A percentile compares a stretch with the other conserved stretches of the same genome.
These are phyloP conservation scores for Oikopleura albicans DNA, from an alignment of 23 tunicate genomes.

Conservation along the genomic window DNA sequence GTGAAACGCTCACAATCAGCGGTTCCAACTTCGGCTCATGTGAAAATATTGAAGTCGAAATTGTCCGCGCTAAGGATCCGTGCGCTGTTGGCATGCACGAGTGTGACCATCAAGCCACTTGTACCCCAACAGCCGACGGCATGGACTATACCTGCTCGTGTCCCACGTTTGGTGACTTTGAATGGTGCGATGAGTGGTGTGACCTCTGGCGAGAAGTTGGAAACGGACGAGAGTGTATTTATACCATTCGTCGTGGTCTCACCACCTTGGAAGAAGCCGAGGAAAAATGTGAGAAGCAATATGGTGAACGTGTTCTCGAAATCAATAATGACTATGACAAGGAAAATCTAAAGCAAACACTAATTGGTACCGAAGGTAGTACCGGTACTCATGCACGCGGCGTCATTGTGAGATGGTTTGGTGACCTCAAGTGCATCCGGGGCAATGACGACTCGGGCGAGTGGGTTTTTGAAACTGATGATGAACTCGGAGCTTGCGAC, in stretches of 20 bases:
- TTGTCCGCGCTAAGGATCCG: background rate
- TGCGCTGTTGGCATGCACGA: conserved; percentile 7
- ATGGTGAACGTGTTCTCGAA: background rate
- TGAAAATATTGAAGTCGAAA: background rate
- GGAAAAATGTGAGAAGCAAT: background rate
- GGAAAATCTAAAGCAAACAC: background rate
- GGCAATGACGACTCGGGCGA: background rate
- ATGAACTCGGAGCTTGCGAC: background rate
- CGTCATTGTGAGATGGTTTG: background rate
- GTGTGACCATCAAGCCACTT: background rate
- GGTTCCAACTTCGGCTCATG: background rate
- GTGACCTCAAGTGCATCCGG: background rate
- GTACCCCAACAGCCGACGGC: background rate
- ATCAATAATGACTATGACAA: background rate
- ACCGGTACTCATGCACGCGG: background rate
- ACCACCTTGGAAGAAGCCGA: background rate
- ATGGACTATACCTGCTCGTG: background rate
- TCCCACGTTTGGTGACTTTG: background rate
- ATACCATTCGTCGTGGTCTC: background rate
- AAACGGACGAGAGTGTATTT: background rate
- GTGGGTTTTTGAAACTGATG: background rate
- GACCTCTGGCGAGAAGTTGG: background rate
- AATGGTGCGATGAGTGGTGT: background rate
- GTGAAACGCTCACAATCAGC: background rate
- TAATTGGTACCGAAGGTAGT: background rate